Base-by-base conservation (phyloP, 2,797 vertebrate species). In the Glossophaga mutica region DNA sequence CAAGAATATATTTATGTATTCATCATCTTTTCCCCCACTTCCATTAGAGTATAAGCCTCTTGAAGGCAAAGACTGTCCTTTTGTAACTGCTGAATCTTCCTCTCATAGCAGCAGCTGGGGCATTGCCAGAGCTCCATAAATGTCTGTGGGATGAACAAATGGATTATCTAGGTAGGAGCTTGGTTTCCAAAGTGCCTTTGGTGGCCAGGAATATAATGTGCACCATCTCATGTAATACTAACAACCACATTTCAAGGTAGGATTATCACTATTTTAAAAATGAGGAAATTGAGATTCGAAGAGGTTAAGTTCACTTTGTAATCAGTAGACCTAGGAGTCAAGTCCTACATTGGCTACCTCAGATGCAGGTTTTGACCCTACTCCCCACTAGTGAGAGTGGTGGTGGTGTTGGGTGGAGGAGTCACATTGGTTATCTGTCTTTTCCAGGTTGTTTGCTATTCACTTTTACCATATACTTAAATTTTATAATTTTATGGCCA, bases 401-500 rank as follows among this genome's bases (percentile, higher is more conserved):
- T 2, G 34, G 39, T 16, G 4, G 11, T 9, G 14, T 18, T 14
- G 48, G 46, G 39, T 57, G 6, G 91, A 39, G 39, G 48, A 67
- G 50, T 15, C 24, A 9, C 10, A 5, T 4, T 22, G 18, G 12
- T 44, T 18, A 3, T 3, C 52, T 42, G 18, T 73, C 21, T 65
- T 55, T 21, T 57, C 81, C 19, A 52, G 16, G 26, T 68, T 70
- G 21, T 85, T 92, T 55, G 39, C 18, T 32, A 1, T 90, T 68
- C 83, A 37, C 21, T 90, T 91, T 87, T 85, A 55, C 16, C 15
- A 0, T 21, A 21, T 50, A 42, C 26, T 92, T 77, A 34, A 14
- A 83, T 42, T 90, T 94, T 68, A 59, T 78, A 8, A 32, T 65
- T 71, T 73, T 42, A 50, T n/a, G 34, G 44, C 90, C 77, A n/a